A percentile compares a stretch with the other conserved stretches of the same genome.
Conservation (phyloP, 2,797 vertebrate species). For the Psittacula derbiana region DNA sequence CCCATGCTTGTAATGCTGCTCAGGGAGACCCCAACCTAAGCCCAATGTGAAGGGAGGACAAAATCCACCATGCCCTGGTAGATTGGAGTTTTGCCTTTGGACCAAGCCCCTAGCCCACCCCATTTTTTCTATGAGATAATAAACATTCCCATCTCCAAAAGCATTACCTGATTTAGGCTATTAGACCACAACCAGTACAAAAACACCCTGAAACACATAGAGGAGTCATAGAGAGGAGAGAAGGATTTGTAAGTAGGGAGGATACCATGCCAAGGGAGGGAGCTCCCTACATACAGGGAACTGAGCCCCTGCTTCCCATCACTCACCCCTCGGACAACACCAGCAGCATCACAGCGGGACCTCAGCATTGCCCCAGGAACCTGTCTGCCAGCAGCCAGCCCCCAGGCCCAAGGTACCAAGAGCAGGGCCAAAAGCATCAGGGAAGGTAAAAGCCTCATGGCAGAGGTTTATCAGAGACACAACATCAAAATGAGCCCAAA, state of each 20-base stretch:
- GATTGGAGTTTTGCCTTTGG: background rate
- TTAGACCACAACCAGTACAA: background rate
- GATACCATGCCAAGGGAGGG: fast-evolving
- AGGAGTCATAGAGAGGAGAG: background rate
- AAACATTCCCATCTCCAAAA: background rate
- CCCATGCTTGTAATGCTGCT: fast-evolving
- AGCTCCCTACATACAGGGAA: background rate
- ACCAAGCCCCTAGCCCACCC: background rate
- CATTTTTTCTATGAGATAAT: fast-evolving
- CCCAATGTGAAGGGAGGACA: fast-evolving
- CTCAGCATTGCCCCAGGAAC: background rate
- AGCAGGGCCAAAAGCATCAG: background rate
- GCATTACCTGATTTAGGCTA: background rate
- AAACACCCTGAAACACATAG: background rate
- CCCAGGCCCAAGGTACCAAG: background rate
- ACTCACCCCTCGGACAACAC: background rate
- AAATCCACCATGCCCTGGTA: background rate
- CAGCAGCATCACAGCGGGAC: background rate
- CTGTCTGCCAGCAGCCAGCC: background rate
- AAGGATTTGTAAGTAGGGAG: background rate
- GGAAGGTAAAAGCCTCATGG: background rate
- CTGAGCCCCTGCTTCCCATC: fast-evolving
- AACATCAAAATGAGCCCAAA: background rate
- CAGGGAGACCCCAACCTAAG: background rate
- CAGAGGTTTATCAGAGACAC: background rate